phyloP scores from a whole-genome alignment of 2,797 vertebrate species.

The Stomatorhinus walkeri region DNA sequence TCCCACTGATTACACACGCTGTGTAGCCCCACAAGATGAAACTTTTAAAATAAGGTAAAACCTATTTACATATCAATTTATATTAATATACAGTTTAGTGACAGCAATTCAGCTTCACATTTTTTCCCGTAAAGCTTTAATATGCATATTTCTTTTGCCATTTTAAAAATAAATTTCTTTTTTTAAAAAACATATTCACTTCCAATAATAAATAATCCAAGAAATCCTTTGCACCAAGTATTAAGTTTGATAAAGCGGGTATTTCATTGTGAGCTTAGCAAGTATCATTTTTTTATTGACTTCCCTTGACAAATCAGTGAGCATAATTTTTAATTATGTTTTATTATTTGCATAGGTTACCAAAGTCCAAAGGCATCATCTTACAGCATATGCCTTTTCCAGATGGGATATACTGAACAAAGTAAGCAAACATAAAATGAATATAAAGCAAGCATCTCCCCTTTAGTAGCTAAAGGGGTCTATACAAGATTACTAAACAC shows the following conservation, averaged over 20 bases:
- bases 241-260: neutral
- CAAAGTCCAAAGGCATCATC: constrained; percentile 71
- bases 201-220: constrained; percentile 2
- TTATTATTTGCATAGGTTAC: constrained; percentile 76
- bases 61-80: neutral
- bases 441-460: constrained; percentile 73
- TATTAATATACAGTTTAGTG: neutral
- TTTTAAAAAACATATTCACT: neutral
- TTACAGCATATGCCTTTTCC: constrained; percentile 75
- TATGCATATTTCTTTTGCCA: neutral
- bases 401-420: constrained; percentile 48
- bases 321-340: constrained; percentile 73
- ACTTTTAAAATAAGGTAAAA: neutral
- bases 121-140: neutral
- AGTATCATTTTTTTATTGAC: constrained; percentile 45
- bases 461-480: constrained; percentile 76
- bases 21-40: neutral
- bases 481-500: constrained; percentile 73
- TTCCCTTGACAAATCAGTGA: constrained; percentile 56
- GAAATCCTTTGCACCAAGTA: neutral
- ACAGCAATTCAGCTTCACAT: neutral
- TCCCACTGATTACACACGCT: neutral
- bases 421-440: constrained; percentile 69
- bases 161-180: neutral
- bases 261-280: neutral